A percentile compares a stretch with the other conserved stretches of the same genome.
These are phyloP conservation scores for Ennomos fuscantarius DNA, from an alignment of 2,888 invertebrate species.

Conservation along the genomic window DNA sequence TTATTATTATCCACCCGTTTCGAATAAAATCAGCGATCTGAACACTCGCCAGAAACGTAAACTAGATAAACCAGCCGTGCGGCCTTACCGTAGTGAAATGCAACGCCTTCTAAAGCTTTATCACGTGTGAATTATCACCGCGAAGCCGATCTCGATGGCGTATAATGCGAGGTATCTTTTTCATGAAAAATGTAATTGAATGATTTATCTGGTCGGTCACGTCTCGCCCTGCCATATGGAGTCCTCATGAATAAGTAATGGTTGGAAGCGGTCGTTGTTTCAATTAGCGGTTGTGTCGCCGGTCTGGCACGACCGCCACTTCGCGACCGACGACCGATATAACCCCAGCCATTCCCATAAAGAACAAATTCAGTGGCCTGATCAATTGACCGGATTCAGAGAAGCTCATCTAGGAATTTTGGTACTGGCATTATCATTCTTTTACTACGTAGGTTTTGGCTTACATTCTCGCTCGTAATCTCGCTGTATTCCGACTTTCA, in stretches of 20 bases:
- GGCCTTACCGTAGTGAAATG: slow-evolving; percentile 39
- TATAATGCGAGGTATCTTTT: slow-evolving; percentile 52
- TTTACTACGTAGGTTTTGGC: slow-evolving; percentile 16
- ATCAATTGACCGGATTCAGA: slow-evolving; percentile 29
- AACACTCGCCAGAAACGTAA: slow-evolving; percentile 35
- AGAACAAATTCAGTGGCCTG: slow-evolving; percentile 38
- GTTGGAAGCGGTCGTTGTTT: slow-evolving; percentile 81
- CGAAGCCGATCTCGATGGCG: slow-evolving; percentile 44
- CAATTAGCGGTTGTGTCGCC: slow-evolving; percentile 83
- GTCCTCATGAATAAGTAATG: slow-evolving; percentile 84
- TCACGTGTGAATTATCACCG: slow-evolving; percentile 45
- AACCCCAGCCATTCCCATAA: slow-evolving; percentile 47
- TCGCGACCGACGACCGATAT: slow-evolving; percentile 42
- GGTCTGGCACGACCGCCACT: slow-evolving; percentile 66
- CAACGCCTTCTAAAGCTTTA: slow-evolving; percentile 41
- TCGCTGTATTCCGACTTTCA: slow-evolving; percentile 16
- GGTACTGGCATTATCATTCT: slow-evolving; percentile 22
- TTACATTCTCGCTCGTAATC: slow-evolving; percentile 22
- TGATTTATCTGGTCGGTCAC: slow-evolving; percentile 82
- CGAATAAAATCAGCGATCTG: slow-evolving; percentile 38
- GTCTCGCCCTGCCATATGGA: slow-evolving; percentile 78
- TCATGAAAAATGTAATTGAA: slow-evolving; percentile 81
- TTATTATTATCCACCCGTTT: slow-evolving; percentile 37
- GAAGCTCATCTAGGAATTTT: slow-evolving; percentile 24
- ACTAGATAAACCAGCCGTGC: slow-evolving; percentile 47